A percentile compares a stretch with the other conserved stretches of the same genome.
These are phyloP conservation scores for Meloidogyne floridensis DNA, from an alignment of 1,140 invertebrate genomes.

Conservation along the genomic window DNA sequence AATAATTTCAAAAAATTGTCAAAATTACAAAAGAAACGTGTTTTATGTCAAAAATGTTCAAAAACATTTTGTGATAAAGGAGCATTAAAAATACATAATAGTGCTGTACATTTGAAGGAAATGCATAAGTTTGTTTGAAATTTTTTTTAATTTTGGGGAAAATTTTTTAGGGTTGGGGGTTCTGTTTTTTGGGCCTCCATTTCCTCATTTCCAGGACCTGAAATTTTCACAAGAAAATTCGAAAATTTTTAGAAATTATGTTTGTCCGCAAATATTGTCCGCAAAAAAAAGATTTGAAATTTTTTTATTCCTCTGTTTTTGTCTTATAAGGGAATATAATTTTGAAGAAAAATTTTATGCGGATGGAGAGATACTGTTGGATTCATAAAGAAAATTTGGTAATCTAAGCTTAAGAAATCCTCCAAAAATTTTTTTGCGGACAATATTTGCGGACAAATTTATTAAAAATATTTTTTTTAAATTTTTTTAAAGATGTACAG, in stretches of 20 bases:
- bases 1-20: neutral
- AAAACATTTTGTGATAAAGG: constrained; percentile 99
- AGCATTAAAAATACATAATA: constrained; percentile 86
- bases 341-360: too few species aligned
- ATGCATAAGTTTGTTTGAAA: constrained; percentile 77
- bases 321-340: too few species aligned
- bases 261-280: too few species aligned
- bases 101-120: constrained; percentile 93
- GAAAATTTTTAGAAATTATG: too few species aligned
- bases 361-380: too few species aligned
- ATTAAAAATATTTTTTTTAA: neutral
- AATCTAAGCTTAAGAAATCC: too few species aligned
- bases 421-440: constrained; percentile 4
- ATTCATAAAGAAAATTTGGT: too few species aligned
- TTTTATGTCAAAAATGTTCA: constrained; percentile 95
- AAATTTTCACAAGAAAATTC: too few species aligned
- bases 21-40: constrained; percentile 69
- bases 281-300: too few species aligned
- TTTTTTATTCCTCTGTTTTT: too few species aligned
- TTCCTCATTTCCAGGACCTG: too few species aligned
- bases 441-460: neutral
- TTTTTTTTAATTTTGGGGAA: neutral
- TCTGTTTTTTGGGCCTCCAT: neutral
- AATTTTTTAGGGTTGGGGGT: neutral
- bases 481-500: constrained; percentile 74